phyloP scores from a whole-genome alignment of 2,888 invertebrate genomes.

The Lasioglossum lativentre region DNA sequence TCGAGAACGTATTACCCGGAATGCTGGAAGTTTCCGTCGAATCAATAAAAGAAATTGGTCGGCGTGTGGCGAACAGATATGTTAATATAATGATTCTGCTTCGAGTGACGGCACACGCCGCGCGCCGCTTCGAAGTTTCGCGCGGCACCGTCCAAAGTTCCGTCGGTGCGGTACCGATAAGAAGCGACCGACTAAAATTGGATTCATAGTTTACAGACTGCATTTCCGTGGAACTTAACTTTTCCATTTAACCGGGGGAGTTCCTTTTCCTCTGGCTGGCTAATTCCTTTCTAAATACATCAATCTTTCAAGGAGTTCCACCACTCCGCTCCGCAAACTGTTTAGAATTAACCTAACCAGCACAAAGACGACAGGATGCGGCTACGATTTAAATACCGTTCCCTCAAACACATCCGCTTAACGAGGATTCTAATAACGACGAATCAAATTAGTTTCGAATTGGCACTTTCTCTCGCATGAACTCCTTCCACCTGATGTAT shows the following conservation, averaged over 20 bases:
- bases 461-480: background rate
- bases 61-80: conserved; percentile 51
- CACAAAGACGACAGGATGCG: background rate
- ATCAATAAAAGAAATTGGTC: conserved; percentile 63
- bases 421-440: background rate
- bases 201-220: conserved; percentile 63
- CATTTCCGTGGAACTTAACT: conserved; percentile 52
- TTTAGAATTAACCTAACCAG: conserved; percentile 38
- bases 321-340: conserved; percentile 17
- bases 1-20: conserved; percentile 40
- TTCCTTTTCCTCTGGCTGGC: conserved; percentile 37
- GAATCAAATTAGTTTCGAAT: background rate
- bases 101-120: conserved; percentile 45
- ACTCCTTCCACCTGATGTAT: background rate
- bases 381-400: conserved; percentile 23
- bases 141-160: conserved; percentile 25
- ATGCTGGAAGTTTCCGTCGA: conserved; percentile 37
- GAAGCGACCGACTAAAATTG: conserved; percentile 56
- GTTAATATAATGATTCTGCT: conserved; percentile 58
- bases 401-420: conserved; percentile 8
- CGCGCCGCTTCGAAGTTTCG: conserved; percentile 34
- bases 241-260: conserved; percentile 50
- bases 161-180: conserved; percentile 51
- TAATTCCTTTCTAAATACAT: conserved; percentile 49
- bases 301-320: conserved; percentile 15